Evolutionary conservation across 2,113 vertebrate species (phyloP), one percentile per base, ranked within the genome.

Genomic region (Caloenas nicobarica): DNA sequence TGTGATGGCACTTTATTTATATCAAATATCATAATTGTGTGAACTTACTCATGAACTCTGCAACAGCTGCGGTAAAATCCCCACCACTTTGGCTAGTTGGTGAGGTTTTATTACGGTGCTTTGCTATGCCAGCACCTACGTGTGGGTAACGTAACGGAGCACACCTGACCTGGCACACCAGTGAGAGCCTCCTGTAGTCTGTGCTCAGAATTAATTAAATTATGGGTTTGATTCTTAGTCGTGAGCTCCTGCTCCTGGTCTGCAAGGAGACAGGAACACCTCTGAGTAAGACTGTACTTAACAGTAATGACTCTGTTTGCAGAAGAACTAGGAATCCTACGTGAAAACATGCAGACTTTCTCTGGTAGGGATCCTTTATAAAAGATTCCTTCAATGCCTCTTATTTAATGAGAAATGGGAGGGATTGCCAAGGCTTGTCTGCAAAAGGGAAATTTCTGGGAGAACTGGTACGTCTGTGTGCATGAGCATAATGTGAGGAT

Each of bases 41-140:
- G 48, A 79, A 87, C n/a, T 86, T 92, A 50, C 31, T 91, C 79
- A 84, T 50, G 44, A 94, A 91, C 79, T 96, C 72, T 61, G 36
- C 65, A 92, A 79, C 69, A 91, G 48, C 65, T 86, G 53, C 15
- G 12, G 73, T 56, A 69, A 92, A 95, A 95, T 81, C 56, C 72
- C 76, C n/a, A 15, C 34, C 8, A 72, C 25, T 42, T 69, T 89
- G 0, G 5, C 81, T 79, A 16, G 29, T 1, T 69, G 90, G 56
- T 53, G 83, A 88, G 31, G n/a, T 74, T 94, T 86, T 50, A 53
- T 40, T 34, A 23, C 0, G 0, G 44, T 53, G 57, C 33, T 61
- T 78, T 68, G 57, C 51, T 48, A 9, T 3, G 48, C 51, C 51
- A 70, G 33, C 26, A 70, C 16, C 40, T 88, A 38, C 21, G 18